Evolutionary conservation across 2,888 invertebrate genomes (phyloP).

Genomic region (Dastarcus helophoroides): DNA sequence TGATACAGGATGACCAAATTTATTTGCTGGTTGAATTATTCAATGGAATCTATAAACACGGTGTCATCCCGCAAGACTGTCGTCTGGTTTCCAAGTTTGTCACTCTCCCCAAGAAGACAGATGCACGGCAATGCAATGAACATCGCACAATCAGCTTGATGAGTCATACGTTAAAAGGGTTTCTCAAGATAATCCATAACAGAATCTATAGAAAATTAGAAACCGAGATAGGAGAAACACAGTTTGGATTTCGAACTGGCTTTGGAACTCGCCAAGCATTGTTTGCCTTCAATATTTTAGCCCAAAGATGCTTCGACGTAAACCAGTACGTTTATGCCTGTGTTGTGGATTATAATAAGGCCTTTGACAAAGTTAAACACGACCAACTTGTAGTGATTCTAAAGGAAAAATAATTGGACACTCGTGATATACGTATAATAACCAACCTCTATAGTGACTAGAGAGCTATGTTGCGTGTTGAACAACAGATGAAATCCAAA

Average conservation of each 20-base stretch:
- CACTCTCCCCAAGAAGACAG: constrained; percentile 13
- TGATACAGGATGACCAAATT: too few relatives aligned
- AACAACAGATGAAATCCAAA: too few relatives aligned
- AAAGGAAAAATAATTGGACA: too few relatives aligned
- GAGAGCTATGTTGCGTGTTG: too few relatives aligned
- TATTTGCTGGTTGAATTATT: too few relatives aligned
- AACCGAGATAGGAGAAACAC: constrained; percentile 10
- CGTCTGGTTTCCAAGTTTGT: too few relatives aligned
- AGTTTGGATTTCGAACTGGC: constrained; percentile 14
- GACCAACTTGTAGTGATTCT: too few relatives aligned
- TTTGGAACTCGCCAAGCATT: constrained; percentile 9
- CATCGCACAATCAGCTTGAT: constrained; percentile 13
- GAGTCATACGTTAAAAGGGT: constrained; percentile 13
- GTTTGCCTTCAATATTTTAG: constrained; percentile 7
- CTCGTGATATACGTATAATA: too few relatives aligned
- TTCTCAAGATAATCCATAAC: constrained; percentile 12
- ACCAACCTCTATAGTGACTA: too few relatives aligned
- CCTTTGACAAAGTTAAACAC: too few relatives aligned
- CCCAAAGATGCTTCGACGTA: constrained; percentile 5
- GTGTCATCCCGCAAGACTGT: too few relatives aligned
- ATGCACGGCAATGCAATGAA: constrained; percentile 10
- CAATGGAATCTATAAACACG: too few relatives aligned
- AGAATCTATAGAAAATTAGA: constrained; percentile 9
- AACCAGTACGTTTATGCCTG: constrained; percentile 5
- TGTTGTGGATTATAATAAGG: constrained; percentile 4